Evolutionary conservation across 1,140 invertebrate species (phyloP).

Genomic region (Scaptomyza graminum): DNA sequence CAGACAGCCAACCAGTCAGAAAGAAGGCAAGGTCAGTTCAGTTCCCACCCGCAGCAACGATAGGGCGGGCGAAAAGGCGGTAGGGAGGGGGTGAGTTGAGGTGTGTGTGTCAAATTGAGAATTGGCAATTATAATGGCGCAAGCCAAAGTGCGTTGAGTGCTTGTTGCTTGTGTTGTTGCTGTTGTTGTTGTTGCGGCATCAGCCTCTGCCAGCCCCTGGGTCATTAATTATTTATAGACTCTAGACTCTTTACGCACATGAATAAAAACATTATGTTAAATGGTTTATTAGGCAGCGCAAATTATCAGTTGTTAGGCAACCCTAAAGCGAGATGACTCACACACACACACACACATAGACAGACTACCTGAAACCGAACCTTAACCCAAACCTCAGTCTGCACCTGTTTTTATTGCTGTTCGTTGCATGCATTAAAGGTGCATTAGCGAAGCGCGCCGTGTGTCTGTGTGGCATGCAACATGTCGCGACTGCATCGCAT

Average conservation of each 20-base stretch:
- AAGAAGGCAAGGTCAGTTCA: not conserved
- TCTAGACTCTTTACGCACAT: conserved; percentile 28
- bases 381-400: conserved; percentile 44
- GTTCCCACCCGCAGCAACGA: conserved; percentile 21
- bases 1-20: no score
- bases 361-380: conserved; percentile 47
- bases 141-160: conserved; percentile 4
- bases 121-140: conserved; percentile 50
- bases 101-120: conserved; percentile 57
- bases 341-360: not conserved
- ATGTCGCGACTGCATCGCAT: conserved; percentile 18
- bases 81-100: no score
- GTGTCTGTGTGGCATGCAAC: conserved; percentile 6
- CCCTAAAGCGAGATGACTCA: conserved; percentile 47
- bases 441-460: conserved; percentile 22
- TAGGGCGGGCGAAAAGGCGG: not conserved
- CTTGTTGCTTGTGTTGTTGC: conserved; percentile 17
- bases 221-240: conserved; percentile 76
- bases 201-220: conserved; percentile 6
- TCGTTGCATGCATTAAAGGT: conserved; percentile 24
- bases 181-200: not conserved
- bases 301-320: conserved; percentile 28
- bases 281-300: conserved; percentile 44
- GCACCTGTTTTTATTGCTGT: conserved; percentile 49
- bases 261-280: conserved; percentile 58